A percentile compares a stretch with the other conserved stretches of the same genome.
These are phyloP conservation scores for Andrena trimmerana DNA, from an alignment of 2,888 invertebrate species.

Conservation along the genomic window DNA sequence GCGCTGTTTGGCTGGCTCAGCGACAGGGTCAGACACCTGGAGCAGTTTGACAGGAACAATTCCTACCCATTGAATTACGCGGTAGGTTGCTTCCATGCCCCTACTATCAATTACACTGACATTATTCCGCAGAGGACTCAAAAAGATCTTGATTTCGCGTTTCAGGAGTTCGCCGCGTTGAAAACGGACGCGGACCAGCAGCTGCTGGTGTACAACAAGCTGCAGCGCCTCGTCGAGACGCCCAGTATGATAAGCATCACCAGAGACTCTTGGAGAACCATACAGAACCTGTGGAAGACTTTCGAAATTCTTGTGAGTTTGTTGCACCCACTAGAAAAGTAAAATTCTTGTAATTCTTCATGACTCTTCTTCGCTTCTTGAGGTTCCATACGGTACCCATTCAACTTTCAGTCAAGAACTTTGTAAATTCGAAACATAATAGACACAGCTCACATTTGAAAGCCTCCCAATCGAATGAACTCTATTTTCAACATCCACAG, in stretches of 20 bases:
- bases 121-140: too few species aligned
- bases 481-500: constrained; percentile 81
- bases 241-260: constrained; percentile 93
- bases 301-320: constrained; percentile 87
- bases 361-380: too few species aligned
- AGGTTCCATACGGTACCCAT: too few species aligned
- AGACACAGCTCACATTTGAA: too few species aligned
- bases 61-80: constrained; percentile 91
- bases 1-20: constrained; percentile 93
- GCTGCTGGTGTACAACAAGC: constrained; percentile 90
- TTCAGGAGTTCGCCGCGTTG: constrained; percentile 91
- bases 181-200: constrained; percentile 92
- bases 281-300: constrained; percentile 93
- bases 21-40: constrained; percentile 91
- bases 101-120: neutral
- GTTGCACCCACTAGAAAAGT: neutral
- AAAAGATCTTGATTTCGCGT: neutral
- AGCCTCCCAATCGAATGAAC: neutral
- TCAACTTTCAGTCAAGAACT: too few species aligned
- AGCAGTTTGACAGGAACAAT: constrained; percentile 91
- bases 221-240: constrained; percentile 92
- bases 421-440: too few species aligned
- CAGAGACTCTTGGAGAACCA: constrained; percentile 93
- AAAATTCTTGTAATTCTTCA: too few species aligned
- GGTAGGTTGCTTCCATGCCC: constrained; percentile 79